Base-by-base conservation (phyloP, 2,888 invertebrate genomes). In the Hololepta plana region DNA sequence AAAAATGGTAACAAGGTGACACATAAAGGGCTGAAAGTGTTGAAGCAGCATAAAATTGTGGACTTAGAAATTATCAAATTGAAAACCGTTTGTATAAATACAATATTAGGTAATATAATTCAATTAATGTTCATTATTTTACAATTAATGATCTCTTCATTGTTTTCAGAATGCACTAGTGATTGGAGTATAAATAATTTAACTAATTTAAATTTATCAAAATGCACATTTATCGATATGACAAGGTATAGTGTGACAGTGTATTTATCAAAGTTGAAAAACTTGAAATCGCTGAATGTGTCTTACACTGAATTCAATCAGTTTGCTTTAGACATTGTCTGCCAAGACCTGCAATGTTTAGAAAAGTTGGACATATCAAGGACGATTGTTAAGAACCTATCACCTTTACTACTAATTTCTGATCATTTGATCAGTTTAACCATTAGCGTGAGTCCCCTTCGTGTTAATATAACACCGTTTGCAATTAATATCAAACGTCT, bases 231-330 rank as follows among this genome's bases (percentile, higher is more conserved):
- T 44, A 57, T 64, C 33, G 67, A 67, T 45, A 59, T 57, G 40
- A 60, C 64, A 31, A 53, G 60, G 52, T 60, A 52, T 39, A 44
- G 43, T 36, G 43, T 44, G 28, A 46, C 49, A 41, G 62, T 70
- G 22, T 63, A 67, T 20, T 53, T 73, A 35, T 62, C 67, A 14
- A 64, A 64, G 42, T 53, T 75, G 19, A 60, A 60, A 32, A 64
- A 61, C 34, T 48, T 75, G 27, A 63, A 57, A 32, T 55, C 53
- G 27, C 49, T 75, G 23, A 71, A 72, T 50, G 66, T 74, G 3
- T 65, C 72, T 31, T 59, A 64, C 39, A 74, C 73, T n/a, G 71
- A 72, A 43, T 64, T 75, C 42, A 72, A 70, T 45, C 62, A 63
- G 35, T 64, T 64, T 38, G 65, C 67, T 12, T 55, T 75, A 33